Evolutionary conservation across 2,888 invertebrate species (phyloP), one percentile per base, ranked within the genome.

Genomic region (Amiota mariae): DNA sequence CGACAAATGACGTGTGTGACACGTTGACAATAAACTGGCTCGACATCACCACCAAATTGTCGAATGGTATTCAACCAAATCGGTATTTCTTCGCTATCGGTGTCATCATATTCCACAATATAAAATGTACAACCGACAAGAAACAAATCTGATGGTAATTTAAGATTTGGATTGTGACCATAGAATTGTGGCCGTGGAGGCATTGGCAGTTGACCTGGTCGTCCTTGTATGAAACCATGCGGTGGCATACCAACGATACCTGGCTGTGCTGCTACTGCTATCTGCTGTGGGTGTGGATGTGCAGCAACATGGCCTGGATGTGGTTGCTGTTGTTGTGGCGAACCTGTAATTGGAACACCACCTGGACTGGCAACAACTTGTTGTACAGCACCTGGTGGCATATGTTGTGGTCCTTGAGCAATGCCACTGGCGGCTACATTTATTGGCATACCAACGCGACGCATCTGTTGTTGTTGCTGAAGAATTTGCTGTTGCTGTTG

Each of bases 1-100:
- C 96, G 95, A 87, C 97, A 97, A 49, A 99, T 91, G 51, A 98
- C 94, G 89, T 98, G 98, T 1, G 98, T 98, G 64, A 97, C 96
- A 51, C 96, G 92, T 12, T 94, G 93, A 85, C 95, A 94, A 90
- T 98, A 98, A 68, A 93, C 92, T 1, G 93, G 91, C 88, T 97
- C 97, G 54, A 98, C 93, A 87, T 97, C 96, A 4, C 98, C 98
- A 10, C 97, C 97, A 88, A 95, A 93, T 75, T 94, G 93, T 73
- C 93, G 92, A 71, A 97, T 95, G 0, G 94, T 93, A 90, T 94
- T 93, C 79, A 92, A 90, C 95, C 95, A 95, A 1, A 92, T 85
- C 24, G 92, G 91, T 18, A 93, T 90, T 78, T 94, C 93, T 12
- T 91, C 88, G 0, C 92, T 92, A 88, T 92, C 91, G n/a, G 92